Percentiles rank a stretch among this genome's conserved stretches.
Evolutionary conservation across 2,797 vertebrate species (phyloP).

Genomic region (Spinibarbus caldwelli): DNA sequence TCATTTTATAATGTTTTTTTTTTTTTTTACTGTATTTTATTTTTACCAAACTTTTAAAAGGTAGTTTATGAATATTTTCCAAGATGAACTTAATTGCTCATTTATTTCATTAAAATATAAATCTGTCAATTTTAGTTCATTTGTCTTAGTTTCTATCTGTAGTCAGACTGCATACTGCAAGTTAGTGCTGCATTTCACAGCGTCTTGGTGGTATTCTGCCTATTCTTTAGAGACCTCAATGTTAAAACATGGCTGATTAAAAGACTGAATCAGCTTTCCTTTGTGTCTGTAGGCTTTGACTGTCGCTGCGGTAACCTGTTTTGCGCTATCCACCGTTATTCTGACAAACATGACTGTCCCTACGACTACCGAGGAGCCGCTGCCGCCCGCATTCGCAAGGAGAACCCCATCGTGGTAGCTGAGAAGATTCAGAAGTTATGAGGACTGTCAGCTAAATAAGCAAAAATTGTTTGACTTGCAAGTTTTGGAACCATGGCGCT

Average conservation of each 20-base stretch:
- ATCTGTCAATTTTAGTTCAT: not conserved
- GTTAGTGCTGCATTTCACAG: conserved; percentile 68
- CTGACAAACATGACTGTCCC: conserved; percentile 90
- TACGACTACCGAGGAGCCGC: conserved; percentile 90
- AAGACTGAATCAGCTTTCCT: conserved; percentile 10
- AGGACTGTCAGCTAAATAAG: conserved; percentile 67
- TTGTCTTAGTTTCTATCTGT: conserved; percentile 31
- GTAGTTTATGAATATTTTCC: not conserved
- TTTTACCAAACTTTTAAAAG: not conserved
- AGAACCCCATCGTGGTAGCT: conserved; percentile 89
- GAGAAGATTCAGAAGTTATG: conserved; percentile 95
- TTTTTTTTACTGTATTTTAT: not conserved
- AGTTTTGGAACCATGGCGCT: conserved; percentile 74
- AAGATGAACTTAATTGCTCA: not conserved
- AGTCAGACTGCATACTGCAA: conserved; percentile 66
- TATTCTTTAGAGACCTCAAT: conserved; percentile 40
- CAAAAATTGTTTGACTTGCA: conserved; percentile 65
- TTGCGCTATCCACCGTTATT: conserved; percentile 90
- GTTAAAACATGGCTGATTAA: not conserved
- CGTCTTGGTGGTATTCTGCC: conserved; percentile 25
- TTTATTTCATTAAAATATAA: not conserved
- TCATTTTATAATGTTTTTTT: not conserved
- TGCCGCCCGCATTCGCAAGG: conserved; percentile 89
- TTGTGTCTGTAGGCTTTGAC: conserved; percentile 82
- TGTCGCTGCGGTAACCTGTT: conserved; percentile 93